Evolutionary conservation across 2,888 invertebrate species (phyloP).

Genomic region (Troglohyphantes excavatus): DNA sequence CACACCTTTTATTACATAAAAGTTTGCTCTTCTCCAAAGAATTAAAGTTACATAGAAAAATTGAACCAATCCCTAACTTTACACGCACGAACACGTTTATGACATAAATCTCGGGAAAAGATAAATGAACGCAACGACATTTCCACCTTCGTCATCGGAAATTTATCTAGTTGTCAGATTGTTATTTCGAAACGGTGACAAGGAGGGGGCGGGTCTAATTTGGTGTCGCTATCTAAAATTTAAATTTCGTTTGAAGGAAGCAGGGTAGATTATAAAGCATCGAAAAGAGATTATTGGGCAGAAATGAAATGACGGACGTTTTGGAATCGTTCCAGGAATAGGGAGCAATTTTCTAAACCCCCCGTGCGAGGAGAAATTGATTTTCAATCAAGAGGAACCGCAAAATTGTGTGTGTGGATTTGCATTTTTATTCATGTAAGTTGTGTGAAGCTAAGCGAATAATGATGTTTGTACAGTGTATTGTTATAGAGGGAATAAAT

Average conservation of each 20-base stretch:
- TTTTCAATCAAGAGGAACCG: constrained; percentile 40
- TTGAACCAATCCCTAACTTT: too few species aligned
- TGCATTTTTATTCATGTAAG: neutral
- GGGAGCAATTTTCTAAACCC: neutral
- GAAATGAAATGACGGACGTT: neutral
- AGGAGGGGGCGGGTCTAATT: neutral
- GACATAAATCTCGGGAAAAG: neutral
- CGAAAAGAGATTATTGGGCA: constrained; percentile 34
- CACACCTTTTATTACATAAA: too few species aligned
- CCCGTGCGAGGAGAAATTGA: constrained; percentile 23
- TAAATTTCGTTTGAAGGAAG: constrained; percentile 15
- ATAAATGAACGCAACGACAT: neutral
- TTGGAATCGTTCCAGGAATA: constrained; percentile 34
- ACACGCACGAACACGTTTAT: neutral
- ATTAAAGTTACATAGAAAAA: too few species aligned
- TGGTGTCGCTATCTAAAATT: neutral
- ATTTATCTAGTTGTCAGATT: neutral
- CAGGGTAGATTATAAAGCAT: constrained; percentile 3
- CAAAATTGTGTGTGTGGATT: neutral
- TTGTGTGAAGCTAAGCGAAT: constrained; percentile 2
- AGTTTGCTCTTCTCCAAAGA: too few species aligned
- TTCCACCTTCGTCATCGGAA: neutral
- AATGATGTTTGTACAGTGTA: neutral
- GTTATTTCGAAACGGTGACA: neutral
- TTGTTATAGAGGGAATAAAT: neutral